Percentiles rank a stretch among this genome's conserved stretches.
These are phyloP conservation scores for Pachyuromys duprasi DNA, from an alignment of 2,797 vertebrate genomes.

Conservation along the genomic window DNA sequence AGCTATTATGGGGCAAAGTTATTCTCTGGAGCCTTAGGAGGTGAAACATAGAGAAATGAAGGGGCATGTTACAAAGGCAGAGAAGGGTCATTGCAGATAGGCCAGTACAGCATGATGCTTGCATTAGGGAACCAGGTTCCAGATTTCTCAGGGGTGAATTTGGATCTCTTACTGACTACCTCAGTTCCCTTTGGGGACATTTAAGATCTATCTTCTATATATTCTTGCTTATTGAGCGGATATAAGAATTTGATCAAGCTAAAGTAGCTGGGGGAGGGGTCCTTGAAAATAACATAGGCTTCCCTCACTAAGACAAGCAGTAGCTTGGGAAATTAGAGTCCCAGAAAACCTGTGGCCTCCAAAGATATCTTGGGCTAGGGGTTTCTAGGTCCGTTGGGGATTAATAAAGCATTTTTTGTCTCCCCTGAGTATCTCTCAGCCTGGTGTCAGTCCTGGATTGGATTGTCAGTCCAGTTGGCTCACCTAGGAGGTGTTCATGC, in stretches of 20 bases:
- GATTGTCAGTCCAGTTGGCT: neutral
- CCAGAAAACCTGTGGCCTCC: neutral
- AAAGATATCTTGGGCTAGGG: neutral
- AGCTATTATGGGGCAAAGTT: neutral
- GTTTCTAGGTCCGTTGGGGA: neutral
- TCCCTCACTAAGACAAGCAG: too few species aligned
- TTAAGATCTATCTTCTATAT: neutral
- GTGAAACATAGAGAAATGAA: neutral
- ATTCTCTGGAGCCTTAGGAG: neutral
- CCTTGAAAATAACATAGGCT: neutral
- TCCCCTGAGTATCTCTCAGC: too few species aligned
- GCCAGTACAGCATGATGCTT: neutral
- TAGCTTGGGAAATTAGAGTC: neutral
- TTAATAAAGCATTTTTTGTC: neutral
- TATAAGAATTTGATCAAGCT: neutral
- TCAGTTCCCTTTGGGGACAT: neutral
- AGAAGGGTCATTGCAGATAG: rapidly evolving
- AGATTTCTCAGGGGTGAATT: neutral
- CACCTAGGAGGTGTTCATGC: neutral
- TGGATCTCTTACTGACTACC: neutral
- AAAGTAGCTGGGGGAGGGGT: neutral
- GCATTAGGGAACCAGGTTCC: neutral
- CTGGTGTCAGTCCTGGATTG: neutral
- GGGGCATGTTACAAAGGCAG: neutral
- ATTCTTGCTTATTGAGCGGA: neutral